Conservation (phyloP, 2,797 vertebrate genomes). For the Cynopterus sphinx region DNA sequence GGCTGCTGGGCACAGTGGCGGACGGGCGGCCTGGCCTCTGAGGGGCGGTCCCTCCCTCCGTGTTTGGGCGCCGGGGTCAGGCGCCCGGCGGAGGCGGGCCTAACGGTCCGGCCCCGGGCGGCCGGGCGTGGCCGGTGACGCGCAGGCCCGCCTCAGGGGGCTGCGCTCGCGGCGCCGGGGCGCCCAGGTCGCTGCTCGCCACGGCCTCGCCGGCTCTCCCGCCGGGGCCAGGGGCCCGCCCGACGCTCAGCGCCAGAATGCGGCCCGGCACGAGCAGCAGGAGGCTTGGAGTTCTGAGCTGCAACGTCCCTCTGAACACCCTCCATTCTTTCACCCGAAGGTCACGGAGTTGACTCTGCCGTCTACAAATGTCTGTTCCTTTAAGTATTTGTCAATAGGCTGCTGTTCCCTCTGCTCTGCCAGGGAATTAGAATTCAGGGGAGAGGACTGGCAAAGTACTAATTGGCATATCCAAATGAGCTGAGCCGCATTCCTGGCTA, state of each 20-base stretch:
- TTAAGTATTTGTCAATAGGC: slow-evolving; percentile 54
- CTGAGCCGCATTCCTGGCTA: slow-evolving; percentile 69
- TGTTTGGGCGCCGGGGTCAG: not conserved
- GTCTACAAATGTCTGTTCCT: slow-evolving; percentile 19
- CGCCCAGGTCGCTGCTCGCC: not conserved
- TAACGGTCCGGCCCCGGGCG: not conserved
- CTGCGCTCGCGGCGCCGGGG: not conserved
- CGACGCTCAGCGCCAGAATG: not conserved
- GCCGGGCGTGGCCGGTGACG: not conserved
- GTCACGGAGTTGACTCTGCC: slow-evolving; percentile 48
- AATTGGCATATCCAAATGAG: slow-evolving; percentile 56
- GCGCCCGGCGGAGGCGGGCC: not conserved
- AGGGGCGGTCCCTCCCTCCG: not conserved
- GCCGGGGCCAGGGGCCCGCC: not conserved
- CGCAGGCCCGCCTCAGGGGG: not conserved
- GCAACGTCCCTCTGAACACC: not conserved
- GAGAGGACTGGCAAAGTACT: slow-evolving; percentile 73
- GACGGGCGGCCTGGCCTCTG: not conserved
- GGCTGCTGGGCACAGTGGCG: not conserved
- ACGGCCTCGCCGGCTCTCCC: slow-evolving; percentile 17
- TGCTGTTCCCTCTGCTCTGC: slow-evolving; percentile 33
- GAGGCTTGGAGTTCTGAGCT: not conserved
- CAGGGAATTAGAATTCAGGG: slow-evolving; percentile 69
- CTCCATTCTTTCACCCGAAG: not conserved
- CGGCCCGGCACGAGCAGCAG: not conserved